These are phyloP conservation scores for Chaetodon trifasciatus DNA, from an alignment of 2,797 vertebrate species.

Conservation along the genomic window DNA sequence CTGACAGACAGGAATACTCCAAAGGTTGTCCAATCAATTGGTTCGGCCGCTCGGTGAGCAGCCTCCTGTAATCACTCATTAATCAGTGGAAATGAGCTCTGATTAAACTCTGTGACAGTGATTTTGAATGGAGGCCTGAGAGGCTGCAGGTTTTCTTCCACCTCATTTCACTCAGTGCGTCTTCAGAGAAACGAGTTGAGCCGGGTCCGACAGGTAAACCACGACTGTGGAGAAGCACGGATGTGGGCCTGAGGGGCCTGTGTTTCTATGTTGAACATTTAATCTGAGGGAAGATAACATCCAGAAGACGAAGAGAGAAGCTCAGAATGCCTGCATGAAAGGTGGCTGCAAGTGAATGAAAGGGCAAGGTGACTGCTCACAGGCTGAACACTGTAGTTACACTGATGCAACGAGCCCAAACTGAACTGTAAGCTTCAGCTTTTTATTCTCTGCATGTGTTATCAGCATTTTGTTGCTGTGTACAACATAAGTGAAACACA, in stretches of 20 bases:
- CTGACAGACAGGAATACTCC: constrained; percentile 12
- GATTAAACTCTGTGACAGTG: background rate
- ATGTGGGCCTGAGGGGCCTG: no score
- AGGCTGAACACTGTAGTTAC: no score
- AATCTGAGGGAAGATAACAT: background rate
- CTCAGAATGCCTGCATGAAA: background rate
- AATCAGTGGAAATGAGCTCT: constrained; percentile 33
- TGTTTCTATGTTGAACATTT: background rate
- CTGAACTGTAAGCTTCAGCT: no score
- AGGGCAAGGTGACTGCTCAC: no score
- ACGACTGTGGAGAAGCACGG: background rate
- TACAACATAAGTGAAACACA: no score
- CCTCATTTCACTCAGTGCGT: background rate
- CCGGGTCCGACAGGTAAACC: background rate
- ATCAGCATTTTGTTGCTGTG: no score
- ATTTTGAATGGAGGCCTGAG: background rate
- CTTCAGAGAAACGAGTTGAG: background rate
- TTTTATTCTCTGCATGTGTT: no score
- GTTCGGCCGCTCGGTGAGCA: constrained; percentile 4
- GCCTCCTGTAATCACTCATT: constrained; percentile 14
- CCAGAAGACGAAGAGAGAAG: background rate
- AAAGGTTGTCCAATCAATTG: constrained; percentile 23
- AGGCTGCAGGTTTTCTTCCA: constrained; percentile 4
- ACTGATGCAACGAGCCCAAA: no score
- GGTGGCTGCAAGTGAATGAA: no score